Evolutionary conservation across 2,888 invertebrate species (phyloP).

Genomic region (Lepidocyrtoides sp.): DNA sequence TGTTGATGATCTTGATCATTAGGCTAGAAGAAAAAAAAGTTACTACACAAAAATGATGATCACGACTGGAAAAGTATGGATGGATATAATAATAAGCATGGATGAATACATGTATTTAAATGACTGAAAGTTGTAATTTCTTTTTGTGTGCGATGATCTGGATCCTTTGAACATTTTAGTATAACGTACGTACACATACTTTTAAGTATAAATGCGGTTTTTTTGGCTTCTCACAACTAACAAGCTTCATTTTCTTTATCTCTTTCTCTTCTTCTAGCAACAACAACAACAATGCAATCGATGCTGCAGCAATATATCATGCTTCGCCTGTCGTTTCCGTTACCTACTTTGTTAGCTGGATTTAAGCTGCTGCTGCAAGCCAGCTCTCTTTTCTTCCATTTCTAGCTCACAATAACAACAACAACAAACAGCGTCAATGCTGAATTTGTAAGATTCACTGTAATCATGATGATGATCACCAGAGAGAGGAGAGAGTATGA

Average conservation of each 20-base stretch:
- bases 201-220: slow-evolving; percentile 18
- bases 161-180: neutral
- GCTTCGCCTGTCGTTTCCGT: slow-evolving; percentile 75
- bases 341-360: slow-evolving; percentile 55
- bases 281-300: slow-evolving; percentile 63
- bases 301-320: slow-evolving; percentile 73
- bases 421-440: neutral
- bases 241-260: slow-evolving; percentile 38
- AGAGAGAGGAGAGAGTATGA: neutral
- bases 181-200: neutral
- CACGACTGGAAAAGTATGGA: slow-evolving; percentile 41
- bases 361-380: slow-evolving; percentile 28
- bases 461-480: slow-evolving; percentile 49
- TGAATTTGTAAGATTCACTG: slow-evolving; percentile 27
- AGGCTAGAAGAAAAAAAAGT: slow-evolving; percentile 43
- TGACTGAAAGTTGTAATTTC: neutral
- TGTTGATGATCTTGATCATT: slow-evolving; percentile 70
- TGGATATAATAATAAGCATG: neutral
- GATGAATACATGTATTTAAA: neutral
- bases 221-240: slow-evolving; percentile 48
- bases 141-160: slow-evolving; percentile 10
- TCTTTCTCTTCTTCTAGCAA: neutral
- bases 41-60: slow-evolving; percentile 25
- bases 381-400: neutral
- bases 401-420: neutral